Evolutionary conservation across 2,113 vertebrate species (phyloP), one percentile per base, ranked within the genome.

Genomic region (Mastomys coucha): DNA sequence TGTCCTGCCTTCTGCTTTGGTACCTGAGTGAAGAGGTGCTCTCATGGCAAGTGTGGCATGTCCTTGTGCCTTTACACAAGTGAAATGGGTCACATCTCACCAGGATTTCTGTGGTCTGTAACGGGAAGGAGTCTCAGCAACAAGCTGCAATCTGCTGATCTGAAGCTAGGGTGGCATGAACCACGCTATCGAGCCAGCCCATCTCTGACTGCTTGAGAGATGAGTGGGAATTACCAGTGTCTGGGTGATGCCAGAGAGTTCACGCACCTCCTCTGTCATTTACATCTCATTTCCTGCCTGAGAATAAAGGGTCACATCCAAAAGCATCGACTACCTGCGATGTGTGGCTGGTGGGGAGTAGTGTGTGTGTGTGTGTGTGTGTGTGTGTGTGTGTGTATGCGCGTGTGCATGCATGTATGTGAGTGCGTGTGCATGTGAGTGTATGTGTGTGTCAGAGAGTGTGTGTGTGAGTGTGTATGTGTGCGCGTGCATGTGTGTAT

Each of bases 71-170:
- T 88, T 91, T 24, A 76, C 3, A 22, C 63, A 9, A 14, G 31
- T 9, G 19, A 51, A 42, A 7, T 5, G 3, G 58, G 45, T 49
- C 8, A 53, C 1, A 8, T 58, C 73, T 92, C 26, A 39, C 56
- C 67, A 76, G 81, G 51, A 58, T 90, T 76, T 95, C 65, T 92
- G 88, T 82, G 65, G 39, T 92, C 80, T 45, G 33, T 7, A 19
- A 58, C 14, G 28, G 36, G 51, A 75, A 65, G 60, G 63, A 88
- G 84, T 73, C 69, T 58, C 28, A 67, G 60, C 58, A 75, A 36
- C 81, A 45, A 77, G 72, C 60, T 95, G 75, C 33, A 63, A 7
- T 93, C 36, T 63, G 63, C 11, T 73, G 78, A 1, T 80, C 22
- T 42, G n/a, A 88, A 86, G 67, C 42, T 42, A 42, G 77, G 80